These are phyloP conservation scores for Trachemys scripta DNA, from an alignment of 2,113 vertebrate species.

Conservation along the genomic window DNA sequence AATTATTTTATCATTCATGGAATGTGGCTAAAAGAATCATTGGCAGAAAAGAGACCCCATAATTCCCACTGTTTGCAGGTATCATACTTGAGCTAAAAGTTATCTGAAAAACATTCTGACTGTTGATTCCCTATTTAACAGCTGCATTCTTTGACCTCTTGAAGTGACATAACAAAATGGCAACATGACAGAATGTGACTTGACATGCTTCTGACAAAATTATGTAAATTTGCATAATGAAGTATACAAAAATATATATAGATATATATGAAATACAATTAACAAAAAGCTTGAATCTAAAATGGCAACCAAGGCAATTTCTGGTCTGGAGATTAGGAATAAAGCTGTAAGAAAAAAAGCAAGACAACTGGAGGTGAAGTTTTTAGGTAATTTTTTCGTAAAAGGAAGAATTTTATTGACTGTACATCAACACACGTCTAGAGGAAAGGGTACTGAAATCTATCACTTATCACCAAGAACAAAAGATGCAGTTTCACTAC, in stretches of 20 bases:
- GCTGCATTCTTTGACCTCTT: background rate
- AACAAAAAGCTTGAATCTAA: background rate
- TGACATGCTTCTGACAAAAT: background rate
- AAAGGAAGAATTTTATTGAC: background rate
- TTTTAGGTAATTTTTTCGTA: background rate
- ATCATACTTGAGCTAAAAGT: background rate
- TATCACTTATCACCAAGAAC: background rate
- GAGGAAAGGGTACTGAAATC: background rate
- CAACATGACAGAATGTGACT: background rate
- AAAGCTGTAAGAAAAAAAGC: background rate
- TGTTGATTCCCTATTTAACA: background rate
- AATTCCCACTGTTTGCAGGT: background rate
- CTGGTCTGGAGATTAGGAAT: background rate
- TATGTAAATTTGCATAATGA: background rate
- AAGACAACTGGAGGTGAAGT: background rate
- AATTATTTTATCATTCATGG: accelerated
- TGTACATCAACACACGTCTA: background rate
- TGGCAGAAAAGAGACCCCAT: background rate
- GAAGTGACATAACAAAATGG: background rate
- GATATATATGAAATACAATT: background rate
- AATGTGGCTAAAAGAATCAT: background rate
- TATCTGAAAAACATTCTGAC: background rate
- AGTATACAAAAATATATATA: background rate
- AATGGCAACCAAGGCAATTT: background rate
- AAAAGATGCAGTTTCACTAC: background rate